Evolutionary conservation across 2,797 vertebrate species (phyloP), one percentile per base, ranked within the genome.

Genomic region (Nannoperca australis): DNA sequence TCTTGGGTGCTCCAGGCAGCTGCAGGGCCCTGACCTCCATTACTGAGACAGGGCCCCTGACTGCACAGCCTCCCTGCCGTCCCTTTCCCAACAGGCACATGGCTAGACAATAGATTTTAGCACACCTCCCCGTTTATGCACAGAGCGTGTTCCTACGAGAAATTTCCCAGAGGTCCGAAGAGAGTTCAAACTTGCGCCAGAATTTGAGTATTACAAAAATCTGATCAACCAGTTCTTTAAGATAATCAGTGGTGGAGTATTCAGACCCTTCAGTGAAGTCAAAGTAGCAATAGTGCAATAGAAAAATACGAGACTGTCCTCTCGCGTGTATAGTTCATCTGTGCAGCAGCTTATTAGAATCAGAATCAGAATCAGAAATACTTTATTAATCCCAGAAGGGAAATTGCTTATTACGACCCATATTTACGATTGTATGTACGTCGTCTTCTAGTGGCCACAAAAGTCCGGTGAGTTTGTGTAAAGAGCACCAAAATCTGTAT

Each of bases 21-120:
- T 73, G 77, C 78, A 34, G 72, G 73, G 82, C 66, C 73, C 81
- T 78, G 87, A 90, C 83, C 87, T 89, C 87, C 81, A 89, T 91
- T 87, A 90, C 69, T 47, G 79, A 83, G 73, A 86, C 81, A 54
- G 65, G 32, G 49, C 74, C 69, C 34, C 38, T 27, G 70, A 78
- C 77, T 58, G 82, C 62, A 78, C 49, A 72, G 65, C 36, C 58
- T 73, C 73, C 30, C 69, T 22, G 34, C 69, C 36, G 36, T 65
- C 75, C 45, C 47, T 3, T 2, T 84, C 82, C 79, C 78, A 63
- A 44, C 71, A 67, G 76, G 22, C 67, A 24, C 60, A 54, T 4
- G n/a, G 59, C 64, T 15, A 77, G 64, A 80, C 68, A 67, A 68
- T 36, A 54, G 54, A 73, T 70, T 30, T 24, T 13, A 49, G 40